Percentiles rank a stretch among this genome's conserved stretches.
These are phyloP conservation scores for Rhinogobio ventralis DNA, from an alignment of 2,797 vertebrate species.

Conservation along the genomic window DNA sequence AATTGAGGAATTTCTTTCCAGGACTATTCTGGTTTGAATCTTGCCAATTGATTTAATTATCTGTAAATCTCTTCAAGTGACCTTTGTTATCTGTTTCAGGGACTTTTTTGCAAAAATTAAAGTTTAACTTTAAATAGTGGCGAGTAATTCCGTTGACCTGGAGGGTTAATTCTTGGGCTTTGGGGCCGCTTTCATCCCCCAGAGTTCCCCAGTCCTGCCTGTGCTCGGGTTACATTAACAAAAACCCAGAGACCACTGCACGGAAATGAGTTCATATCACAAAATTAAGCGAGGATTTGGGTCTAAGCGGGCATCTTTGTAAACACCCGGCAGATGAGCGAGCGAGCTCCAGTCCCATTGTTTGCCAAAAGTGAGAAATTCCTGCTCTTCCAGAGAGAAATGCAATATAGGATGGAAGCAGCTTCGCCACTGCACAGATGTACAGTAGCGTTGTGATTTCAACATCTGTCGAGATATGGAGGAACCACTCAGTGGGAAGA, in stretches of 20 bases:
- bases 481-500: slow-evolving; percentile 60
- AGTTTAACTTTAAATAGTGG: slow-evolving; percentile 83
- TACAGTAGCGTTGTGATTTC: slow-evolving; percentile 66
- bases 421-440: slow-evolving; percentile 30
- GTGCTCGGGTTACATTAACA: slow-evolving; percentile 80
- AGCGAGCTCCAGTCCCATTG: slow-evolving; percentile 1
- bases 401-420: slow-evolving; percentile 1
- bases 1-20: slow-evolving; percentile 10
- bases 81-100: slow-evolving; percentile 78
- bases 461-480: slow-evolving; percentile 72
- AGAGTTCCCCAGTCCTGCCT: slow-evolving; percentile 68
- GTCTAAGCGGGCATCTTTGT: slow-evolving; percentile 74
- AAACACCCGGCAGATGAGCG: slow-evolving; percentile 73
- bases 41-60: slow-evolving; percentile 80
- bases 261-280: slow-evolving; percentile 87
- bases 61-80: slow-evolving; percentile 78
- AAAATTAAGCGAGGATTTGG: slow-evolving; percentile 80
- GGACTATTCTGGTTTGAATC: slow-evolving; percentile 54
- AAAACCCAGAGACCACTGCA: slow-evolving; percentile 74
- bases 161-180: slow-evolving; percentile 82
- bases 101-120: slow-evolving; percentile 78
- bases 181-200: slow-evolving; percentile 81
- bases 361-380: slow-evolving; percentile 2
- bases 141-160: slow-evolving; percentile 81
- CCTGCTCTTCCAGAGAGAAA: slow-evolving; percentile 26